phyloP scores from a whole-genome alignment of 2,797 vertebrate species.

The Pachyuromys duprasi region DNA sequence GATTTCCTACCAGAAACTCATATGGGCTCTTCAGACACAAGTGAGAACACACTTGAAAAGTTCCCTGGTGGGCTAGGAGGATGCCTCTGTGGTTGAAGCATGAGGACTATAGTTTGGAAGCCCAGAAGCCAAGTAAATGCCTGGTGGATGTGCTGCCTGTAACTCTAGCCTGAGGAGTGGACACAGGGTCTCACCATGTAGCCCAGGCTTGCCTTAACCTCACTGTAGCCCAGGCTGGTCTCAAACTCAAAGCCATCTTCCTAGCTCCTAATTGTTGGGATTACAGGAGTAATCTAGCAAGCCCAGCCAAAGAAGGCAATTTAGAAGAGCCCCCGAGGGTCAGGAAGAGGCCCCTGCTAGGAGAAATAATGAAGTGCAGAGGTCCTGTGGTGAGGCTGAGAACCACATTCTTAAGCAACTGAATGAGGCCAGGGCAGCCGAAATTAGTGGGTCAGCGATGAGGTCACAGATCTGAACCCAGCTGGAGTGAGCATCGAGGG shows the following conservation, averaged over 20 bases:
- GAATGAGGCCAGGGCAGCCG: not conserved
- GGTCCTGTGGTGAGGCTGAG: not conserved
- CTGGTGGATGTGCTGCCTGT: not conserved
- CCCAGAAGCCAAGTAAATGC: not conserved
- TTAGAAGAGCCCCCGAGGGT: not conserved
- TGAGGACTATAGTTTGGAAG: not conserved
- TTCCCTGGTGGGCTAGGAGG: not conserved
- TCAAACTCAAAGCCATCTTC: too few relatives aligned
- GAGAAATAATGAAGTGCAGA: not conserved
- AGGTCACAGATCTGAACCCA: conserved; percentile 49
- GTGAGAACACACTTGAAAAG: not conserved
- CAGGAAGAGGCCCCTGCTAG: not conserved
- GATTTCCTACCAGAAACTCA: not conserved
- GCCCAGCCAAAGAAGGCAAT: not conserved
- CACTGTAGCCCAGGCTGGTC: not conserved
- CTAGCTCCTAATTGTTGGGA: not conserved
- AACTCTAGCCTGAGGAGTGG: not conserved
- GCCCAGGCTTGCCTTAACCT: not conserved
- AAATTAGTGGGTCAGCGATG: conserved; percentile 27
- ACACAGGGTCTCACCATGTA: not conserved
- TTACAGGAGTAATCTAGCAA: not conserved
- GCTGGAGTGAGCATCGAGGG: not conserved
- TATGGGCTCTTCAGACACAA: not conserved
- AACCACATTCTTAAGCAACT: not conserved
- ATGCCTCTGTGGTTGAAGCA: not conserved